Evolutionary conservation across 1,140 invertebrate species (phyloP), one percentile per base, ranked within the genome.

Genomic region (Drosophila mojavensis): DNA sequence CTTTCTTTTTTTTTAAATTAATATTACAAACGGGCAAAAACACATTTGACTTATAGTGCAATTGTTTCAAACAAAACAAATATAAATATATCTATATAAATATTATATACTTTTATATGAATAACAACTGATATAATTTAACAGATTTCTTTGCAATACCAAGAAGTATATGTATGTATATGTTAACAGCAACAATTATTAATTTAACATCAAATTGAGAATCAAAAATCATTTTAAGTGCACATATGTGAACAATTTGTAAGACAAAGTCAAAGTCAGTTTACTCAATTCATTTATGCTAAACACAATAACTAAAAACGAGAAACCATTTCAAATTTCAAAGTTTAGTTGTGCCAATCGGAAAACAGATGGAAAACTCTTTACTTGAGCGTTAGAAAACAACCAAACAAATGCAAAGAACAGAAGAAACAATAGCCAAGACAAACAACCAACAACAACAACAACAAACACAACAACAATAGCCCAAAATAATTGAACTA

Each of bases 41-140:
- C 69, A 88, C 73, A 89, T 88, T 88, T 89, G 84, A 89, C 88
- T 82, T 89, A 89, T 89, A 89, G 84, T 89, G 84, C 84, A 89
- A 89, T 89, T 89, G 84, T 89, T 89, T 89, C 80, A 89, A 89
- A 89, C 39, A 78, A 78, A 79, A 79, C 63, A 70, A 78, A 67
- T 58, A 78, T 86, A 83, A 39, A 39, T 39, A 39, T 39, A 39
- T 39, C 36, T 11, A 39, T 11, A 39, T 39, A 39, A 11, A 39
- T 39, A 39, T 39, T 39, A 39, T 39, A 39, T 39, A 39, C 20
- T 39, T 17, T 47, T 47, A 47, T 88, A 65, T 80, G 54, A 55
- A 71, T 85, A 78, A 78, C 50, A 73, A 88, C 79, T 83, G 81
- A 88, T 86, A 83, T 88, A 81, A 75, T 86, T 88, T 69, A 83